A percentile compares a stretch with the other conserved stretches of the same genome.
Evolutionary conservation across 2,888 invertebrate species (phyloP).

Genomic region (Pilophorus perplexus): DNA sequence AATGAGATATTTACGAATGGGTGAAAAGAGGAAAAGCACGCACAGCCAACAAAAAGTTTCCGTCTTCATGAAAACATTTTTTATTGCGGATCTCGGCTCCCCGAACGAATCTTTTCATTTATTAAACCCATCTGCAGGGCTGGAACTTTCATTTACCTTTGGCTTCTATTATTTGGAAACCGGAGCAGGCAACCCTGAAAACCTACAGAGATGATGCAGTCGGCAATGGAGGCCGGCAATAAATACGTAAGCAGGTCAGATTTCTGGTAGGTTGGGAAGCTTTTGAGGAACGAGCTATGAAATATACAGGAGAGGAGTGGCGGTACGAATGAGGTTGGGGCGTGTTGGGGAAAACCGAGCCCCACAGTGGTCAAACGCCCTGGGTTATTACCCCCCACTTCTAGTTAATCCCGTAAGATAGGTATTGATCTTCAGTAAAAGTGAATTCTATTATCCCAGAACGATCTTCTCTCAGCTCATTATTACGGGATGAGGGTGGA

Average conservation of each 20-base stretch:
- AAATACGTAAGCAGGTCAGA: constrained; percentile 25
- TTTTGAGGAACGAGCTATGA: background rate
- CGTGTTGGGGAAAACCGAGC: too few species aligned
- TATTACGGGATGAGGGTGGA: too few species aligned
- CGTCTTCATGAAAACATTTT: constrained; percentile 4
- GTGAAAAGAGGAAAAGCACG: too few species aligned
- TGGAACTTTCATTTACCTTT: constrained; percentile 17
- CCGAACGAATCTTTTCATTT: background rate
- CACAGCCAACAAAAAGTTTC: too few species aligned
- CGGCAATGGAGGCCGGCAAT: constrained; percentile 10
- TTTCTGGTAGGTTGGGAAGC: constrained; percentile 20
- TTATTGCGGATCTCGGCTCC: constrained; percentile 8
- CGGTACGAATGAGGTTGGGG: background rate
- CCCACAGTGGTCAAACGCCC: too few species aligned
- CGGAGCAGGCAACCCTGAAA: background rate
- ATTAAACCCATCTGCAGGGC: constrained; percentile 11
- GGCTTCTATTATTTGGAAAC: constrained; percentile 11
- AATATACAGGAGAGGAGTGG: constrained; percentile 4
- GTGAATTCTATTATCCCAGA: too few species aligned
- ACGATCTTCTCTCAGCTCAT: too few species aligned
- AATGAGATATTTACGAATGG: too few species aligned
- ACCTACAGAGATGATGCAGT: constrained; percentile 28
- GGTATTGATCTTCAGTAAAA: too few species aligned
- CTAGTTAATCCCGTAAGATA: too few species aligned
- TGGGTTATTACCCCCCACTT: too few species aligned